These are phyloP conservation scores for Motacilla alba DNA, from an alignment of 2,113 vertebrate genomes.

Conservation along the genomic window DNA sequence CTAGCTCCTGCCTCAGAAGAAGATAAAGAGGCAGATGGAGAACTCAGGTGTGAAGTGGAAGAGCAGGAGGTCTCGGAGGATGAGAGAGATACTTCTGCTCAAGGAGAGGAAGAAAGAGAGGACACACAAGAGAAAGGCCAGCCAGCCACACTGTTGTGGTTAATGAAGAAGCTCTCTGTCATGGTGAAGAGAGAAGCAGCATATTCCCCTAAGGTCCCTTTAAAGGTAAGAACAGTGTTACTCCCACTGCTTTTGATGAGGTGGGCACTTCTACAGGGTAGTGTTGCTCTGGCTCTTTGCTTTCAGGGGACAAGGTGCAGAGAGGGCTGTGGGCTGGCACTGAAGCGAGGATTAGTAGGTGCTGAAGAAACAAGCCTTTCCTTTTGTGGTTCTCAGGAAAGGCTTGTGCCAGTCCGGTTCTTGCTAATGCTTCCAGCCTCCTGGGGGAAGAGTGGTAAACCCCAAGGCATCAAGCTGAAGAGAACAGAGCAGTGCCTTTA, in stretches of 20 bases:
- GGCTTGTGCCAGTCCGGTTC: background rate
- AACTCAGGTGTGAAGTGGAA: background rate
- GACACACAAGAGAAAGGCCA: slow-evolving; percentile 56
- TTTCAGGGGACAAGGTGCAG: background rate
- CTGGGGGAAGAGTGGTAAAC: background rate
- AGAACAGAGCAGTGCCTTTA: background rate
- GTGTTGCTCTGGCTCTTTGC: background rate
- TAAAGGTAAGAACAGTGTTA: slow-evolving; percentile 78
- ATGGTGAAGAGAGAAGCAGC: slow-evolving; percentile 91
- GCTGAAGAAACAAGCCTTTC: background rate
- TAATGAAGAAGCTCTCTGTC: slow-evolving; percentile 87
- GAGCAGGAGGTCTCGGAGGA: background rate
- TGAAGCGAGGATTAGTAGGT: background rate
- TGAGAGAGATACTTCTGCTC: background rate
- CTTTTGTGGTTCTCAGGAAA: background rate
- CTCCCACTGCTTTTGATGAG: background rate
- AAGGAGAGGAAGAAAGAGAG: background rate
- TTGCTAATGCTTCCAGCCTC: background rate
- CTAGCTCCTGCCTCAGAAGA: slow-evolving; percentile 76
- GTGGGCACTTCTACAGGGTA: background rate
- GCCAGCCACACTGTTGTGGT: slow-evolving; percentile 84
- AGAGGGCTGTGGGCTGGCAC: background rate
- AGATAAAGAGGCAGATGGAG: background rate
- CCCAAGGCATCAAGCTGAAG: background rate
- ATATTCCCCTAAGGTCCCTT: slow-evolving; percentile 81